Conservation (phyloP, 2,797 vertebrate genomes). For the Perodicticus potto region DNA sequence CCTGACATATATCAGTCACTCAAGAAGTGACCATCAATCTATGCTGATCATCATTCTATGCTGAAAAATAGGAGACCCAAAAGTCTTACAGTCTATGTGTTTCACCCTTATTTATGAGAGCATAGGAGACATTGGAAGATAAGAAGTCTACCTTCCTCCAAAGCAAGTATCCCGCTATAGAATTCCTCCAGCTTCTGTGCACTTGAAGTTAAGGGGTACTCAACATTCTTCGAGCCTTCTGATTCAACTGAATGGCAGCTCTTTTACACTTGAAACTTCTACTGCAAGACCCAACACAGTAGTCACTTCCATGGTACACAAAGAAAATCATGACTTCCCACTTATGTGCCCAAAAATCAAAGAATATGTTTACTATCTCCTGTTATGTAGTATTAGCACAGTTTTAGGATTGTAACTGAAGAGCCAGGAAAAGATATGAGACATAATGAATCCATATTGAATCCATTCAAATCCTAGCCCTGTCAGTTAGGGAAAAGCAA, state of each 20-base stretch:
- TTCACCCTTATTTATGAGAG: neutral
- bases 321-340: constrained; percentile 21
- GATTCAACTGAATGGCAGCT: neutral
- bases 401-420: neutral
- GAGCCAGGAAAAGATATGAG: neutral
- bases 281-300: neutral
- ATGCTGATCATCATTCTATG: neutral
- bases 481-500: neutral
- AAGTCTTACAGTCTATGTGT: neutral
- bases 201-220: neutral
- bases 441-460: neutral
- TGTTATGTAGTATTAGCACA: neutral
- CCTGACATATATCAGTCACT: neutral
- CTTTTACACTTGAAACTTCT: neutral
- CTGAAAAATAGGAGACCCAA: constrained; percentile 27
- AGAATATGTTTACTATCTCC: neutral
- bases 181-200: neutral
- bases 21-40: neutral
- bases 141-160: neutral
- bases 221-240: neutral
- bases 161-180: neutral
- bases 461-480: neutral
- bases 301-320: neutral
- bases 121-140: neutral
- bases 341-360: neutral